Conservation (phyloP, 2,797 vertebrate species). For the Coluber constrictor region DNA sequence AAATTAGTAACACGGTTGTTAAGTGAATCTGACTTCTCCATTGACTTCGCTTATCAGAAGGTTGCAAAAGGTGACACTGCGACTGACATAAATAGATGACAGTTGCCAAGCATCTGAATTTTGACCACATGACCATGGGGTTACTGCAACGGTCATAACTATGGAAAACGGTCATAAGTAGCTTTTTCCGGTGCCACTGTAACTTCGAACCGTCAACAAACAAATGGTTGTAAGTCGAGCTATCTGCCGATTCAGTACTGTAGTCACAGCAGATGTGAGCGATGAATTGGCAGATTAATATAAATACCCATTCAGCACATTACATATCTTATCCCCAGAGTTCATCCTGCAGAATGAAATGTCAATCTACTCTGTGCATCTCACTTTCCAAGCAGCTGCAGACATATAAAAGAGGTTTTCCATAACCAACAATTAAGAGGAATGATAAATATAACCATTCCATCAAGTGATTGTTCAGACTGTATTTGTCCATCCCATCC, state of each 20-base stretch:
- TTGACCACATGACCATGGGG: neutral
- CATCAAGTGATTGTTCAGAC: neutral
- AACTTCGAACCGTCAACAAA: neutral
- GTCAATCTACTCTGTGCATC: no score
- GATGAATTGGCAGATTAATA: neutral
- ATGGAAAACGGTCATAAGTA: neutral
- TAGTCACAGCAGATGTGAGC: neutral
- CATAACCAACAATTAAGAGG: neutral
- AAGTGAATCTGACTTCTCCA: neutral
- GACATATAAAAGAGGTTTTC: neutral
- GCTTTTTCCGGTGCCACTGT: neutral
- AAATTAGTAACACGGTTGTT: neutral
- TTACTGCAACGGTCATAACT: neutral
- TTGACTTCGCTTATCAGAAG: neutral
- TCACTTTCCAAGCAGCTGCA: neutral
- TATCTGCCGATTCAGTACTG: neutral
- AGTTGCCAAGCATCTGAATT: neutral
- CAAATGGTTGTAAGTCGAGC: neutral
- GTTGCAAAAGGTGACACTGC: neutral
- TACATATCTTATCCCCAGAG: no score
- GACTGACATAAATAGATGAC: neutral
- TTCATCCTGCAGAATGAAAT: neutral
- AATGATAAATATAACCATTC: neutral
- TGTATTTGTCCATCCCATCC: neutral
- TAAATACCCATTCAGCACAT: neutral